Conservation (phyloP, 2,797 vertebrate genomes). For the Chelmon rostratus region DNA sequence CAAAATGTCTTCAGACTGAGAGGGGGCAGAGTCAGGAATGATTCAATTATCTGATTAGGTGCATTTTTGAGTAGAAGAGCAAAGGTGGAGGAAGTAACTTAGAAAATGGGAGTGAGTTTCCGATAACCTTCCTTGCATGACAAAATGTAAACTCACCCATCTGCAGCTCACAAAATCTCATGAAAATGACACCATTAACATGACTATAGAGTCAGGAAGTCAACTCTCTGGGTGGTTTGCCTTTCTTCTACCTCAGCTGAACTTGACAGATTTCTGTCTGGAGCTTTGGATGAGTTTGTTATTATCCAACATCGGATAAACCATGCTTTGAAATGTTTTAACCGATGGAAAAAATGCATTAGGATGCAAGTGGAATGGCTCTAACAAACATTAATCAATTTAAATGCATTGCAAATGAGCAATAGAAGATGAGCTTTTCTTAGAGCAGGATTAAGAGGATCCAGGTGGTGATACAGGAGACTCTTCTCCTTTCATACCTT, state of each 20-base stretch:
- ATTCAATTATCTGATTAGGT: slow-evolving; percentile 63
- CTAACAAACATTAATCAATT: slow-evolving; percentile 57
- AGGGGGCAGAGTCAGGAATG: slow-evolving; percentile 23
- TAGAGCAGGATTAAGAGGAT: slow-evolving; percentile 35
- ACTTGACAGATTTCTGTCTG: neutral
- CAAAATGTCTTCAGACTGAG: slow-evolving; percentile 35
- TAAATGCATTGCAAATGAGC: slow-evolving; percentile 58
- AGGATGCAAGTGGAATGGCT: neutral
- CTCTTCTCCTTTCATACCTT: slow-evolving; percentile 84
- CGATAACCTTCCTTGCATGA: slow-evolving; percentile 26
- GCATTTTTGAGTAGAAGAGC: slow-evolving; percentile 21
- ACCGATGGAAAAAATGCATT: slow-evolving; percentile 9
- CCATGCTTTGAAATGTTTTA: neutral
- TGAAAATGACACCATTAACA: slow-evolving; percentile 9
- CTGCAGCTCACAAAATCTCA: neutral
- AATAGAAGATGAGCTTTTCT: slow-evolving; percentile 6
- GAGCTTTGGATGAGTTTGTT: neutral
- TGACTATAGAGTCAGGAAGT: slow-evolving; percentile 1
- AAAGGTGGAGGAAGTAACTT: slow-evolving; percentile 14
- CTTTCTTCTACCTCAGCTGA: neutral
- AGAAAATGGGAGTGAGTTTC: slow-evolving; percentile 17
- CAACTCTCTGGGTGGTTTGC: neutral
- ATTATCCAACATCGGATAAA: neutral
- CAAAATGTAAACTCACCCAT: neutral
- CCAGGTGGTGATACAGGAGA: slow-evolving; percentile 17